Percentiles rank a stretch among this genome's conserved stretches.
These are phyloP conservation scores for Phoebastria nigripes DNA, from an alignment of 2,797 vertebrate genomes.

Conservation along the genomic window DNA sequence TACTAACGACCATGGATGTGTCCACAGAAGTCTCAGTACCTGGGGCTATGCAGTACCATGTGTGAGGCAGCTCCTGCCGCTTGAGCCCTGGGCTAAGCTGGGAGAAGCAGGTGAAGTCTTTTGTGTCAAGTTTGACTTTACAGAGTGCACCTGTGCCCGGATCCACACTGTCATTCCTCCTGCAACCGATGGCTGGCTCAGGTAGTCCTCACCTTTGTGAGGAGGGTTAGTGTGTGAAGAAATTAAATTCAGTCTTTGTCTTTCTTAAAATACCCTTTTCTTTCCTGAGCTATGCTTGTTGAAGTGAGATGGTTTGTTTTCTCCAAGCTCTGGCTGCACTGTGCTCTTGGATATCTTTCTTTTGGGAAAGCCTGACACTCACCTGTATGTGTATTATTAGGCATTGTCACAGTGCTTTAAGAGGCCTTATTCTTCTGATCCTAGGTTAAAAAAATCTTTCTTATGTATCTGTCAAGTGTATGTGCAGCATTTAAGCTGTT, in stretches of 20 bases:
- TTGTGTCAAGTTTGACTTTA: not conserved
- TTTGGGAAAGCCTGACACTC: not conserved
- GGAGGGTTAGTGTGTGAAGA: not conserved
- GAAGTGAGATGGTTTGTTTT: not conserved
- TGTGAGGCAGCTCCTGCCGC: not conserved
- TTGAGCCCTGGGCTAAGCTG: not conserved
- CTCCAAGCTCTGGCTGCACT: not conserved
- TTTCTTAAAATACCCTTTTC: not conserved
- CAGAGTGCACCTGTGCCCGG: not conserved
- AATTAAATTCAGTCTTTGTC: not conserved
- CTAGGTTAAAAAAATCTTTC: not conserved
- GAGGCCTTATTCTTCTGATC: not conserved
- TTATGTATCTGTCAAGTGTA: not conserved
- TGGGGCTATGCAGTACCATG: fast-evolving
- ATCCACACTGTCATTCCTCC: not conserved
- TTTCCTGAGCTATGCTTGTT: not conserved
- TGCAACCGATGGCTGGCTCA: not conserved
- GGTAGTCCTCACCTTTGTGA: not conserved
- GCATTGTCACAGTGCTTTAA: not conserved
- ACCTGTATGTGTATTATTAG: not conserved
- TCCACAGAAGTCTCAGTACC: not conserved
- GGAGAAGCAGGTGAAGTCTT: not conserved
- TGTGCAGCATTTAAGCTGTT: not conserved
- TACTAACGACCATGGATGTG: fast-evolving
- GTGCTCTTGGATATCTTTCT: not conserved